A percentile compares a stretch with the other conserved stretches of the same genome.
phyloP scores from a whole-genome alignment of 2,113 vertebrate species.

The Pavo muticus region DNA sequence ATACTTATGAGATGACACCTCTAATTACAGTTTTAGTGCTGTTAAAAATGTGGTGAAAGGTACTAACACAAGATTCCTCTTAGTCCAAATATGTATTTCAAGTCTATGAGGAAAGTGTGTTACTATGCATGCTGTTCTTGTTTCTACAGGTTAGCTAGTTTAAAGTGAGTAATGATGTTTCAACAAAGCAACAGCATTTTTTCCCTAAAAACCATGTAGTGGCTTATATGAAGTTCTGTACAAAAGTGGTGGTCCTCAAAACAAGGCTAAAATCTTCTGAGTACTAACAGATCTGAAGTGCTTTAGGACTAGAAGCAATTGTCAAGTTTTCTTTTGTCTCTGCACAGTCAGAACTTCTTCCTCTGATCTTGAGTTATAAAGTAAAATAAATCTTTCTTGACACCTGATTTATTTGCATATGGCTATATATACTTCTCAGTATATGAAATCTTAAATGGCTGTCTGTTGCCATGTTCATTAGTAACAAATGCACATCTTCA shows the following conservation, averaged over 20 bases:
- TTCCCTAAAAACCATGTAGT: not conserved
- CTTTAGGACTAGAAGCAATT: not conserved
- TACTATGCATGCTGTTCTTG: not conserved
- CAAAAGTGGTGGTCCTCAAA: not conserved
- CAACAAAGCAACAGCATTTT: not conserved
- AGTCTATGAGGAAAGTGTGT: not conserved
- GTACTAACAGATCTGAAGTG: not conserved
- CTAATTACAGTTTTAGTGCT: not conserved
- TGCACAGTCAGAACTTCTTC: not conserved
- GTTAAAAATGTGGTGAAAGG: not conserved
- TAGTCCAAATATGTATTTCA: not conserved
- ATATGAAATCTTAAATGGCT: not conserved
- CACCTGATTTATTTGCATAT: not conserved
- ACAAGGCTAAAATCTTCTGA: not conserved
- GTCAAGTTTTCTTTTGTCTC: not conserved
- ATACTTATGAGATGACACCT: not conserved
- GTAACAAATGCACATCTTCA: not conserved
- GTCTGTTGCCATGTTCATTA: not conserved
- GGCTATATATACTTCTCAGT: not conserved
- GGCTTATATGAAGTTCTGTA: not conserved
- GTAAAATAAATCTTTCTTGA: not conserved
- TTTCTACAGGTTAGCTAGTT: not conserved
- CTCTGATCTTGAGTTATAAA: not conserved
- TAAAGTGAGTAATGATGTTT: not conserved
- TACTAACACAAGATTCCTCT: not conserved